phyloP scores from a whole-genome alignment of 2,888 invertebrate genomes.

The Fragum sueziense region DNA sequence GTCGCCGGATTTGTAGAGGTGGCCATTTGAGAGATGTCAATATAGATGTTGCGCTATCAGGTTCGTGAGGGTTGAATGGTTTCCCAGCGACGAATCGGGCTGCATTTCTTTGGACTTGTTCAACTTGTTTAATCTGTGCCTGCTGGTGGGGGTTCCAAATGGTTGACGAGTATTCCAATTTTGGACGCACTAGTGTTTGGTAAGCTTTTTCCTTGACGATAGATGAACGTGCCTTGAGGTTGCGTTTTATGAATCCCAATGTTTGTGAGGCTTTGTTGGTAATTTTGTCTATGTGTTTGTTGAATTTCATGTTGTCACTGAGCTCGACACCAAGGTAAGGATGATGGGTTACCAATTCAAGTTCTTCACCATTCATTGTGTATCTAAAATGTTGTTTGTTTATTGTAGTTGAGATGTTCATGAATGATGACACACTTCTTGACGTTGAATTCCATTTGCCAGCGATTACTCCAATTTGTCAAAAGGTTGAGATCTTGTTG shows the following conservation, averaged over 20 bases:
- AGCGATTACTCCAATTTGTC: background rate
- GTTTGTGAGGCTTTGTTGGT: background rate
- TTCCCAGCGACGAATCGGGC: background rate
- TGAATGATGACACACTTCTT: constrained; percentile 15
- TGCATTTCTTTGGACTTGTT: background rate
- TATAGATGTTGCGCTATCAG: background rate
- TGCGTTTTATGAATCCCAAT: background rate
- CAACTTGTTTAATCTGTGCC: constrained; percentile 2
- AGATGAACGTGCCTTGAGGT: background rate
- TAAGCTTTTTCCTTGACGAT: background rate
- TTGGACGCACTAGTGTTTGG: background rate
- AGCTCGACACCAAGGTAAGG: constrained; percentile 13
- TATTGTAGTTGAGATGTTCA: constrained; percentile 20
- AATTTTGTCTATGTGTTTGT: constrained; percentile 3
- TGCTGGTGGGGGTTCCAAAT: constrained; percentile 10
- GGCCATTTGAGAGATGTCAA: background rate
- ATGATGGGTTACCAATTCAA: background rate
- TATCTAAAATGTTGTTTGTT: constrained; percentile 9
- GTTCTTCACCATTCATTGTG: background rate
- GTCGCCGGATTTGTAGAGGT: background rate
- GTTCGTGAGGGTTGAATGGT: background rate
- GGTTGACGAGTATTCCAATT: background rate
- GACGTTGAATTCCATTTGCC: constrained; percentile 38
- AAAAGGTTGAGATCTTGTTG: background rate
- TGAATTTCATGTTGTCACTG: constrained; percentile 15